phyloP scores from a whole-genome alignment of 2,888 invertebrate genomes.

The Ichneumoninae sp. region DNA sequence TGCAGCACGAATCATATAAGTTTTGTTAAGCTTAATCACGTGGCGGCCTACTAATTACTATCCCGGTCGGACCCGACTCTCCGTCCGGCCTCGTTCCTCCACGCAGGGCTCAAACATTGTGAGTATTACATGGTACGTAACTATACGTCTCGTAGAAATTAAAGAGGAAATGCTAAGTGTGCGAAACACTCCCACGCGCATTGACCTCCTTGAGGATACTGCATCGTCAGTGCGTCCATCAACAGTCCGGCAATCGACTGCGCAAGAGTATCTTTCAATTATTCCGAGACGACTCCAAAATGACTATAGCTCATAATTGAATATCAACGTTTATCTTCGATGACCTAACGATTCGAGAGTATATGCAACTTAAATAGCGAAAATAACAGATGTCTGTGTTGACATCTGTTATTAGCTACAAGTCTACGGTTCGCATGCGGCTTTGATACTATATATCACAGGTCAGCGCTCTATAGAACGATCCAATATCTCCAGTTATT shows the following conservation, averaged over 20 bases:
- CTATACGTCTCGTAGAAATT: conserved; percentile 46
- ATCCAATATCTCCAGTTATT: not conserved
- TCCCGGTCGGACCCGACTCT: conserved; percentile 55
- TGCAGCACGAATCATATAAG: conserved; percentile 52
- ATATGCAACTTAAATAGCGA: not conserved
- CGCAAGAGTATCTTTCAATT: conserved; percentile 30
- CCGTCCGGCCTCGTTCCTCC: conserved; percentile 54
- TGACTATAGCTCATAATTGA: not conserved
- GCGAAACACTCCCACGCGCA: conserved; percentile 50
- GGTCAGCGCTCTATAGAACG: not conserved
- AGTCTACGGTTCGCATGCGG: not conserved
- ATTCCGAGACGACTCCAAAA: conserved; percentile 18
- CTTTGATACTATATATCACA: not conserved
- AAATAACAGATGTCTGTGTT: not conserved
- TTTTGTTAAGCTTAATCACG: conserved; percentile 78
- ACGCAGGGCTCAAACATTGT: conserved; percentile 16
- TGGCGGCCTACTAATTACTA: conserved; percentile 79
- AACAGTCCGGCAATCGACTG: not conserved
- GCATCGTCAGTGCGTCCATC: conserved; percentile 20
- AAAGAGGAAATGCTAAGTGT: conserved; percentile 59
- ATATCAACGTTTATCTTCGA: not conserved
- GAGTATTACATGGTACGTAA: conserved; percentile 27
- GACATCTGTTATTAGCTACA: not conserved
- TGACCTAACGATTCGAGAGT: not conserved
- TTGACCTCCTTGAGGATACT: conserved; percentile 40